phyloP scores from a whole-genome alignment of 1,140 invertebrate species.

The Ceratosolen solmsi region DNA sequence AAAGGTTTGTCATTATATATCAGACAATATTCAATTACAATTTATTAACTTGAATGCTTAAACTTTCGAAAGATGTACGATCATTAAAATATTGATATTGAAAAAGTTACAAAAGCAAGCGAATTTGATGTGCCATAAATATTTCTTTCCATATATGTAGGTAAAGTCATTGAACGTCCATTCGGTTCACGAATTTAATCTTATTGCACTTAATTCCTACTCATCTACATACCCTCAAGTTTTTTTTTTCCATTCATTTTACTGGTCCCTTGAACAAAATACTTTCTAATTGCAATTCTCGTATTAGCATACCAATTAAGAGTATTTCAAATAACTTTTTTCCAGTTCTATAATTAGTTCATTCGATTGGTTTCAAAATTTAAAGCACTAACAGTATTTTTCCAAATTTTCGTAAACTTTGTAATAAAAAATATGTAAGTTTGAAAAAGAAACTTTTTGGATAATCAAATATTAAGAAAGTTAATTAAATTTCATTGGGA shows the following conservation, averaged over 20 bases:
- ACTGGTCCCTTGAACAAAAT: not conserved
- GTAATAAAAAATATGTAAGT: too few species aligned
- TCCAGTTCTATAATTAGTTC: not conserved
- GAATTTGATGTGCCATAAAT: not conserved
- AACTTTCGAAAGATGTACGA: not conserved
- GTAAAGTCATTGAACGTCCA: not conserved
- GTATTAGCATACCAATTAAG: not conserved
- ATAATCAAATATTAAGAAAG: too few species aligned
- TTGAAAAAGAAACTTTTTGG: too few species aligned
- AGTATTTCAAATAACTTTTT: not conserved
- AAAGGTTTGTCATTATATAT: not conserved
- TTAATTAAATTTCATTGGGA: too few species aligned
- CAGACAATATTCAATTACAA: not conserved
- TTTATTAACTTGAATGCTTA: not conserved
- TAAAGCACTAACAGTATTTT: too few species aligned
- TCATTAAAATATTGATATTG: not conserved
- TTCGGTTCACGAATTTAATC: not conserved
- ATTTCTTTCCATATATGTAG: not conserved
- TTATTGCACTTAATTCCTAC: slow-evolving; percentile 22
- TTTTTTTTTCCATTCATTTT: slow-evolving; percentile 16
- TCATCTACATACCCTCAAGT: slow-evolving; percentile 1
- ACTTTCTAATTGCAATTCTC: slow-evolving; percentile 2
- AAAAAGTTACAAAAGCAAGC: not conserved
- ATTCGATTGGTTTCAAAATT: not conserved
- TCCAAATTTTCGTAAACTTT: too few species aligned